Percentiles rank a stretch among this genome's conserved stretches.
Evolutionary conservation across 1,140 invertebrate genomes (phyloP).

Genomic region (Heliconius himera): DNA sequence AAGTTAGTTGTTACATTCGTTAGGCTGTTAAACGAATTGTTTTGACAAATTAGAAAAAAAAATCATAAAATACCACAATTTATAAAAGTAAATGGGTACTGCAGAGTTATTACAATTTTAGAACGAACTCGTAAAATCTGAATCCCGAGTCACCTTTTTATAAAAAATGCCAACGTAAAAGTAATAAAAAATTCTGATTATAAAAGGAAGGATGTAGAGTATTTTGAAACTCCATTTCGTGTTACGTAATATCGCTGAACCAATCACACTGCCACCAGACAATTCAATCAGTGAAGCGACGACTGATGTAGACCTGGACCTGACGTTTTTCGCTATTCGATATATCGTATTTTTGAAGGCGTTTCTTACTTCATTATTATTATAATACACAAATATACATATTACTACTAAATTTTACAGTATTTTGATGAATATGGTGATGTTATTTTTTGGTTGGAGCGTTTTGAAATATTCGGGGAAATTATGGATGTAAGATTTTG

Average conservation of each 20-base stretch:
- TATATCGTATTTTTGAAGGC: constrained; percentile 20
- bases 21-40: background rate
- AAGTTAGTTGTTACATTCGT: too few species aligned
- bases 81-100: background rate
- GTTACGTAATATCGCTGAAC: constrained; percentile 21
- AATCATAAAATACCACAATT: background rate
- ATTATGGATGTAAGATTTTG: too few species aligned
- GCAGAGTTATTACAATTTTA: background rate
- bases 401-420: background rate
- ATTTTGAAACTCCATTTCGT: constrained; percentile 23
- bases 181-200: constrained; percentile 5
- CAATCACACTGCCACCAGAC: constrained; percentile 22
- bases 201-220: constrained; percentile 12
- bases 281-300: constrained; percentile 28
- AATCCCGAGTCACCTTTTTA: background rate
- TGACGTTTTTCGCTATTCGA: constrained; percentile 20
- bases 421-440: too few species aligned
- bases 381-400: background rate
- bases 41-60: background rate
- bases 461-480: too few species aligned
- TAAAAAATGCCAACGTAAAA: background rate
- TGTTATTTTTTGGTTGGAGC: too few species aligned
- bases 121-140: background rate
- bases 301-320: constrained; percentile 20
- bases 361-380: background rate